These are phyloP conservation scores for Macropis europaea DNA, from an alignment of 2,888 invertebrate genomes.

Conservation along the genomic window DNA sequence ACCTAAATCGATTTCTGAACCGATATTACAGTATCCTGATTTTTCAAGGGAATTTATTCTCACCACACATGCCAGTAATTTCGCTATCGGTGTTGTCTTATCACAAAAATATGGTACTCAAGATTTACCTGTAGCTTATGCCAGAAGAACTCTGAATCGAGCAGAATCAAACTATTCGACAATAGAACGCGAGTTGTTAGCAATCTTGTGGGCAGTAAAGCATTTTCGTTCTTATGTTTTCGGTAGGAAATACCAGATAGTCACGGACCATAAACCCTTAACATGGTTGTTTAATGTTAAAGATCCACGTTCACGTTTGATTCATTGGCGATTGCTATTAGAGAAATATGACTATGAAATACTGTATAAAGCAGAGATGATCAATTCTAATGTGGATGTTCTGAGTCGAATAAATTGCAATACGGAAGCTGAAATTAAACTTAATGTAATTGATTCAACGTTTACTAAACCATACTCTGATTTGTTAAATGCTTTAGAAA, in stretches of 20 bases:
- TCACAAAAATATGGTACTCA: slow-evolving; percentile 66
- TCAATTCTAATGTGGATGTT: slow-evolving; percentile 70
- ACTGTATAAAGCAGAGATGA: slow-evolving; percentile 66
- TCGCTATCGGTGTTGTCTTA: slow-evolving; percentile 51
- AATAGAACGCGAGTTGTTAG: slow-evolving; percentile 74
- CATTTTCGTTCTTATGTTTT: slow-evolving; percentile 75
- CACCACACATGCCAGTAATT: slow-evolving; percentile 71
- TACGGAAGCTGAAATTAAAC: background rate
- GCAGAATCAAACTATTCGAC: slow-evolving; percentile 73
- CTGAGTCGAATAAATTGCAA: background rate
- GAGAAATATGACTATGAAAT: slow-evolving; percentile 72
- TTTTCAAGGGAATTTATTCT: slow-evolving; percentile 59
- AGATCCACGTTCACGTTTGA: slow-evolving; percentile 65
- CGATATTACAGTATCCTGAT: slow-evolving; percentile 50
- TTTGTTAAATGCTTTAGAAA: background rate
- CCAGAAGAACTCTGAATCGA: slow-evolving; percentile 68
- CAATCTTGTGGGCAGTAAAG: slow-evolving; percentile 72
- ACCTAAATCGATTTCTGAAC: slow-evolving; percentile 3
- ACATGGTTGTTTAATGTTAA: slow-evolving; percentile 70
- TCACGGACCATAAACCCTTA: slow-evolving; percentile 74
- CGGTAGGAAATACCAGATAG: slow-evolving; percentile 71
- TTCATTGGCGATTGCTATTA: slow-evolving; percentile 68
- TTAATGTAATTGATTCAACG: no score
- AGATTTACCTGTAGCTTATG: slow-evolving; percentile 72
- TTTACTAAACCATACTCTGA: background rate